Percentiles rank a stretch among this genome's conserved stretches.
Evolutionary conservation across 2,113 vertebrate genomes (phyloP).

Genomic region (Gasterosteus nipponicus): DNA sequence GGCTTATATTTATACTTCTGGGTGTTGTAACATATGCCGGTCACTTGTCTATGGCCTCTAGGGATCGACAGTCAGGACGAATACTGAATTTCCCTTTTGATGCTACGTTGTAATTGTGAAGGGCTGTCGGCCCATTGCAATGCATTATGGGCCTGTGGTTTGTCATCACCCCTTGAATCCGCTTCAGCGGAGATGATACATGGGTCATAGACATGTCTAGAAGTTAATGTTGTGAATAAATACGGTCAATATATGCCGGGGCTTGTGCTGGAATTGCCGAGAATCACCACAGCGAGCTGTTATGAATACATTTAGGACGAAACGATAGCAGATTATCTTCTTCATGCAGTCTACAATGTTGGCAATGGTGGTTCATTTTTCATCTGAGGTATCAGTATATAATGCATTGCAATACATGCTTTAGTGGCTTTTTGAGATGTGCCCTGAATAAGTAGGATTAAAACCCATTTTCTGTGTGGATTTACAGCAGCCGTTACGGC

Average conservation of each 20-base stretch:
- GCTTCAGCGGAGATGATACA: constrained; percentile 50
- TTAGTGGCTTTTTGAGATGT: constrained; percentile 71
- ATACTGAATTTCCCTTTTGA: background rate
- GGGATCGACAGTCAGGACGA: constrained; percentile 12
- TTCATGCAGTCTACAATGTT: constrained; percentile 33
- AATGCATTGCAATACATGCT: constrained; percentile 74
- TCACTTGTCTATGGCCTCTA: constrained; percentile 1
- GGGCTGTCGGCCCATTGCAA: constrained; percentile 4
- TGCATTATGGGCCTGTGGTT: constrained; percentile 34
- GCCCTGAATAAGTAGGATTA: constrained; percentile 76
- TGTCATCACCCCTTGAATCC: constrained; percentile 56
- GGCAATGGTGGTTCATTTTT: constrained; percentile 61
- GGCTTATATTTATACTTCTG: constrained; percentile 19
- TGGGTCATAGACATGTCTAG: constrained; percentile 28
- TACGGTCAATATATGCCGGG: constrained; percentile 35
- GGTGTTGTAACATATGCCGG: background rate
- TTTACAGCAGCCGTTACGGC: constrained; percentile 50
- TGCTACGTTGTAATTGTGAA: constrained; percentile 1
- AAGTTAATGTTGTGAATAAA: constrained; percentile 46
- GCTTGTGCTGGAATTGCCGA: constrained; percentile 45
- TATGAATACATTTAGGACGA: constrained; percentile 69
- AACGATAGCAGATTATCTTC: constrained; percentile 41
- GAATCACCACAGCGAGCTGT: constrained; percentile 66
- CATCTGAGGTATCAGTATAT: constrained; percentile 55
- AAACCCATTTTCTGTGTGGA: constrained; percentile 52